A percentile compares a stretch with the other conserved stretches of the same genome.
These are phyloP conservation scores for Cephus sareptanus DNA, from an alignment of 2,888 invertebrate genomes.

Conservation along the genomic window DNA sequence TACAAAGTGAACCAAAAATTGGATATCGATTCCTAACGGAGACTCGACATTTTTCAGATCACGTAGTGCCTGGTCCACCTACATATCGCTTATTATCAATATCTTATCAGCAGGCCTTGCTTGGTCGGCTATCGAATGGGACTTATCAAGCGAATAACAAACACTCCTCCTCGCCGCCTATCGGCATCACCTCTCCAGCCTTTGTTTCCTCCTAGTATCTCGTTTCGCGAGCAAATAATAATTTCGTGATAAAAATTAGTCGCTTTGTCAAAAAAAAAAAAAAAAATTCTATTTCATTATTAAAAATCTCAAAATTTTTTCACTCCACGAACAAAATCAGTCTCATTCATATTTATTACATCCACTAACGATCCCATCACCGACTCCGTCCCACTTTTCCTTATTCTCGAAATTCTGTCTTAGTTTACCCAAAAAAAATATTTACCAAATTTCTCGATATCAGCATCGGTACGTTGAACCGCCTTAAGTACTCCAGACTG, in stretches of 20 bases:
- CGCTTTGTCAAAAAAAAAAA: too few relatives aligned
- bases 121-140: slow-evolving; percentile 22
- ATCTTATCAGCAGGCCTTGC: slow-evolving; percentile 20
- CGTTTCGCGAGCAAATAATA: background rate
- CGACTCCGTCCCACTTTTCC: background rate
- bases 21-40: background rate
- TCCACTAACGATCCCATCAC: background rate
- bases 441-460: background rate
- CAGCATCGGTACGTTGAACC: background rate
- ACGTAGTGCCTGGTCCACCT: background rate
- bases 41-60: background rate
- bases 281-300: background rate
- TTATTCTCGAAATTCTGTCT: background rate
- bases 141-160: slow-evolving; percentile 30
- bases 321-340: too few relatives aligned
- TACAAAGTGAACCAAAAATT: background rate
- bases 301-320: background rate
- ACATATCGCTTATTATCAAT: slow-evolving; percentile 21
- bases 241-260: background rate
- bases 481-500: background rate
- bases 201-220: background rate
- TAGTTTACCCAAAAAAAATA: background rate
- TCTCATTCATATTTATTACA: too few relatives aligned
- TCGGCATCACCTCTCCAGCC: background rate
- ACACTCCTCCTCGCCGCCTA: slow-evolving; percentile 1